Conservation (phyloP, 2,113 vertebrate species). For the Anarrhichthys ocellatus region DNA sequence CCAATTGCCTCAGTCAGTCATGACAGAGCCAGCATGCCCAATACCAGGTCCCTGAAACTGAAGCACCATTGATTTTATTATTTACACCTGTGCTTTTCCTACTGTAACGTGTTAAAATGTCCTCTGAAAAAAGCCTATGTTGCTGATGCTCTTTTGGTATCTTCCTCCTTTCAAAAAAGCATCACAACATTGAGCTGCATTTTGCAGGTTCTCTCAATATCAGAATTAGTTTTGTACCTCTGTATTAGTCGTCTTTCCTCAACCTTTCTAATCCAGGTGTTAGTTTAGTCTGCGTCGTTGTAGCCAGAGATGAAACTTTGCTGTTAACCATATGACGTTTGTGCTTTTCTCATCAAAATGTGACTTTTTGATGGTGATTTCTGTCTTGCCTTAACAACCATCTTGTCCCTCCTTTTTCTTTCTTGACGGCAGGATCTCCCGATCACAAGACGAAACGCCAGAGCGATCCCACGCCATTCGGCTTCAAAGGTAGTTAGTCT, state of each 20-base stretch:
- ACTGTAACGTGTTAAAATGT: not conserved
- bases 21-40: not conserved
- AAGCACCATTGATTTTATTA: not conserved
- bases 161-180: not conserved
- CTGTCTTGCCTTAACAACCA: not conserved
- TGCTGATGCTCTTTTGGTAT: not conserved
- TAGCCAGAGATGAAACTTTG: not conserved
- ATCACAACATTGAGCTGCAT: not conserved
- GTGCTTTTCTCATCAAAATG: not conserved
- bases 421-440: constrained; percentile 87
- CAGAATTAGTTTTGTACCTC: not conserved
- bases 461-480: constrained; percentile 97
- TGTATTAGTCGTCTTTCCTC: not conserved
- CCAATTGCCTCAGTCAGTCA: not conserved
- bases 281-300: not conserved
- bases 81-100: not conserved
- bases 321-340: not conserved
- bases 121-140: not conserved
- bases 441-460: constrained; percentile 97
- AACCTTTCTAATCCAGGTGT: not conserved
- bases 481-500: constrained; percentile 89
- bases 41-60: not conserved
- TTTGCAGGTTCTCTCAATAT: not conserved
- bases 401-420: constrained; percentile 55
- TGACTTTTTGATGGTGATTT: not conserved